Conservation (phyloP, 2,113 vertebrate genomes). For the Hylia prasina region DNA sequence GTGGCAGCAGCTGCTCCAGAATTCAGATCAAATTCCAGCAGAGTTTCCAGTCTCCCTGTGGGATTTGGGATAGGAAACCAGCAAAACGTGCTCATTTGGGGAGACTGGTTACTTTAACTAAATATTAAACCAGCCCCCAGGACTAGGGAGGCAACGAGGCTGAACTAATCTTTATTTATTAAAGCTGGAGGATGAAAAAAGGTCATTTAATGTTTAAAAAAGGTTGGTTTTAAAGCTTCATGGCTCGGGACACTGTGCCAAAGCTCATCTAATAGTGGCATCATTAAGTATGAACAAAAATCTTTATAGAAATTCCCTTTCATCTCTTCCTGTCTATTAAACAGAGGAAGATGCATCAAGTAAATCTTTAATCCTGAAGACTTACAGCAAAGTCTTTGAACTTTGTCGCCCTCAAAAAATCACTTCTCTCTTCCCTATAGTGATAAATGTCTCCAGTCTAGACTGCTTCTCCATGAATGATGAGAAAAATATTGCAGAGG, state of each 20-base stretch:
- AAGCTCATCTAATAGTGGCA: slow-evolving; percentile 48
- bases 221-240: slow-evolving; percentile 67
- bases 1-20: background rate
- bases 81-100: background rate
- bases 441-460: background rate
- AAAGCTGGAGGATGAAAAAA: slow-evolving; percentile 57
- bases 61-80: background rate
- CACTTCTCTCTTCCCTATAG: background rate
- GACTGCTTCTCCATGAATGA: background rate
- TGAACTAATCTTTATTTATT: slow-evolving; percentile 65
- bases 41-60: background rate
- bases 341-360: slow-evolving; percentile 1
- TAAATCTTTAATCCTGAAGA: slow-evolving; percentile 60
- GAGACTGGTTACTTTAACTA: slow-evolving; percentile 21
- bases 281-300: slow-evolving; percentile 66
- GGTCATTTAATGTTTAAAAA: slow-evolving; percentile 71
- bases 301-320: slow-evolving; percentile 68
- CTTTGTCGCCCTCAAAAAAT: slow-evolving; percentile 42
- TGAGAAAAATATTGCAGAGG: background rate
- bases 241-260: slow-evolving; percentile 54
- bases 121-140: slow-evolving; percentile 33
- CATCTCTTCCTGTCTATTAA: slow-evolving; percentile 66
- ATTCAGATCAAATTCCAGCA: background rate
- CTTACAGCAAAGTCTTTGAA: slow-evolving; percentile 55
- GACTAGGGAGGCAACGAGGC: slow-evolving; percentile 45